A percentile compares a stretch with the other conserved stretches of the same genome.
These are phyloP conservation scores for Agrotis clavis DNA, from an alignment of 2,888 invertebrate genomes.

Conservation along the genomic window DNA sequence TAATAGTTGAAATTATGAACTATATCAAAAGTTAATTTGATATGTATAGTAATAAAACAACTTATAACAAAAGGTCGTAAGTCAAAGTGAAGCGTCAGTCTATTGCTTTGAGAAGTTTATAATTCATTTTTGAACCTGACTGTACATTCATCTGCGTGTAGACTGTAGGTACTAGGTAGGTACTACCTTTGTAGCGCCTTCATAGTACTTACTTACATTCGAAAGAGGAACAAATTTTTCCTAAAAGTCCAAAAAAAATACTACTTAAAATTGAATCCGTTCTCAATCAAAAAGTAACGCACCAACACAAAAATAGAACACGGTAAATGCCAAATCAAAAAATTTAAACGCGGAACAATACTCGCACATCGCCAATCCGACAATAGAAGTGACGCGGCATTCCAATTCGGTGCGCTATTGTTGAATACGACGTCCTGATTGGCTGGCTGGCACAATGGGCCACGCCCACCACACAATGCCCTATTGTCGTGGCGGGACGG, in stretches of 20 bases:
- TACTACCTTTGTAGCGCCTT: too few relatives aligned
- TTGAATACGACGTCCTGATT: constrained; percentile 83
- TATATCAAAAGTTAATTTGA: too few relatives aligned
- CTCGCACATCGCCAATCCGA: constrained; percentile 82
- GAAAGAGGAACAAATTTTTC: too few relatives aligned
- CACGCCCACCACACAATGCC: constrained; percentile 89
- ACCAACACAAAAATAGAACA: constrained; percentile 61
- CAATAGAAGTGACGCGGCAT: constrained; percentile 86
- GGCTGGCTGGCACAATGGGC: constrained; percentile 87
- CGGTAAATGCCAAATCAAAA: constrained; percentile 68
- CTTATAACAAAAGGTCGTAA: too few relatives aligned
- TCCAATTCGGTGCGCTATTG: constrained; percentile 90
- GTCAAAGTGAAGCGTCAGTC: too few relatives aligned
- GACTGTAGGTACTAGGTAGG: too few relatives aligned
- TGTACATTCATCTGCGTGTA: too few relatives aligned
- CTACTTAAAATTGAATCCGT: neutral
- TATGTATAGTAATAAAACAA: too few relatives aligned
- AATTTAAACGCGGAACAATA: constrained; percentile 76
- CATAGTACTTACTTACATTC: too few relatives aligned
- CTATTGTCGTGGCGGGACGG: constrained; percentile 84
- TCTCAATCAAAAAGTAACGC: constrained; percentile 4
- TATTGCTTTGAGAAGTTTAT: too few relatives aligned
- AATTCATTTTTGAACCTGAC: too few relatives aligned
- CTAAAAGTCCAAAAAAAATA: neutral
- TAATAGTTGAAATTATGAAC: too few relatives aligned